Conservation (phyloP, 1,140 invertebrate species). For the Neodiprion fabricii region DNA sequence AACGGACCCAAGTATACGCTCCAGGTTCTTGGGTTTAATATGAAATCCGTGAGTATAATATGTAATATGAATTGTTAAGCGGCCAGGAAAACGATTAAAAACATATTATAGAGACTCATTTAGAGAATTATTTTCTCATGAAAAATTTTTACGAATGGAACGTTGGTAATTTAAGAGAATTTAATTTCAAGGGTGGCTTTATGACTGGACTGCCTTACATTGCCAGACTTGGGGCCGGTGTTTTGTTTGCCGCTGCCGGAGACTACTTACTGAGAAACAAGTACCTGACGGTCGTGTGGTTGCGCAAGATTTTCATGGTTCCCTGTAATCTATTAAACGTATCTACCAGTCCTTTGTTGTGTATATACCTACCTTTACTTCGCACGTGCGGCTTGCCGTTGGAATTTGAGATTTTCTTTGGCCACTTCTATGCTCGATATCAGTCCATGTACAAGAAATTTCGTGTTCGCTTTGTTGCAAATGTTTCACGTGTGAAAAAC, state of each 20-base stretch:
- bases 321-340: constrained; percentile 65
- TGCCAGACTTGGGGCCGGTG: constrained; percentile 68
- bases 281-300: constrained; percentile 64
- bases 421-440: too few species aligned
- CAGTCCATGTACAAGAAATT: too few species aligned
- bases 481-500: too few species aligned
- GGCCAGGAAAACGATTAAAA: background rate
- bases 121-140: background rate
- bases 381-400: background rate
- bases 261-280: constrained; percentile 69
- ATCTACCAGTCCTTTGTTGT: background rate
- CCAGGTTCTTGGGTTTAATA: constrained; percentile 82
- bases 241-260: constrained; percentile 71
- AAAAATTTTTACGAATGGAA: background rate
- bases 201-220: constrained; percentile 75
- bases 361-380: background rate
- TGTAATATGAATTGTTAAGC: background rate
- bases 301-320: constrained; percentile 75
- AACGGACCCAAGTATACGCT: constrained; percentile 89
- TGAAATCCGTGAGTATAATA: constrained; percentile 66
- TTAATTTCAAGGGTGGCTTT: constrained; percentile 65
- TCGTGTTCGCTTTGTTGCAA: too few species aligned
- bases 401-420: background rate
- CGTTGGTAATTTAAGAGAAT: background rate
- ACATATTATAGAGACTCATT: background rate